A percentile compares a stretch with the other conserved stretches of the same genome.
phyloP scores from a whole-genome alignment of 2,888 invertebrate genomes.

The Agrilus biguttatus region DNA sequence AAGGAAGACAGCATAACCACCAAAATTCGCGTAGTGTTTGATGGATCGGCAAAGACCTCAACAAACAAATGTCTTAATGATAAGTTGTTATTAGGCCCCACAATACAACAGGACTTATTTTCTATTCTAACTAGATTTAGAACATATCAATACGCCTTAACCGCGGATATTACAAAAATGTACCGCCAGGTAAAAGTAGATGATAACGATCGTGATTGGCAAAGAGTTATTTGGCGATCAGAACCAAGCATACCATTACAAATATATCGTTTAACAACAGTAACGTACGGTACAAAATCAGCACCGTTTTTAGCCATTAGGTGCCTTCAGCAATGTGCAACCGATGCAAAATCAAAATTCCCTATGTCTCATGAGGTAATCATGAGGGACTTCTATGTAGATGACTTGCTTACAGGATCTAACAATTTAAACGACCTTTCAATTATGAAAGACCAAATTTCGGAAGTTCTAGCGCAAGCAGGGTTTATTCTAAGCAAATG shows the following conservation, averaged over 20 bases:
- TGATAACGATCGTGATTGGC: constrained; percentile 7
- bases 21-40: too few relatives aligned
- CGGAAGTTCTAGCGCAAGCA: constrained; percentile 3
- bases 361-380: constrained; percentile 6
- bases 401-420: constrained; percentile 10
- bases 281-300: constrained; percentile 10
- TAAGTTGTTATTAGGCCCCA: constrained; percentile 6
- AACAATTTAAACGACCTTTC: constrained; percentile 6
- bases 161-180: too few relatives aligned
- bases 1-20: too few relatives aligned
- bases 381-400: constrained; percentile 10
- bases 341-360: constrained; percentile 4
- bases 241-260: constrained; percentile 5
- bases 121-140: constrained; percentile 7
- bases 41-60: constrained; percentile 1
- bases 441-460: constrained; percentile 2
- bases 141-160: too few relatives aligned
- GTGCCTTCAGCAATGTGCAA: constrained; percentile 9
- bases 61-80: constrained; percentile 5
- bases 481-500: constrained; percentile 10
- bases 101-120: constrained; percentile 10
- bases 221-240: constrained; percentile 10
- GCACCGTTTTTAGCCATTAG: constrained; percentile 10
- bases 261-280: constrained; percentile 9
- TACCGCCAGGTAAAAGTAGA: constrained; percentile 10